Evolutionary conservation across 2,888 invertebrate species (phyloP).

Genomic region (Drosophila niveifrons): DNA sequence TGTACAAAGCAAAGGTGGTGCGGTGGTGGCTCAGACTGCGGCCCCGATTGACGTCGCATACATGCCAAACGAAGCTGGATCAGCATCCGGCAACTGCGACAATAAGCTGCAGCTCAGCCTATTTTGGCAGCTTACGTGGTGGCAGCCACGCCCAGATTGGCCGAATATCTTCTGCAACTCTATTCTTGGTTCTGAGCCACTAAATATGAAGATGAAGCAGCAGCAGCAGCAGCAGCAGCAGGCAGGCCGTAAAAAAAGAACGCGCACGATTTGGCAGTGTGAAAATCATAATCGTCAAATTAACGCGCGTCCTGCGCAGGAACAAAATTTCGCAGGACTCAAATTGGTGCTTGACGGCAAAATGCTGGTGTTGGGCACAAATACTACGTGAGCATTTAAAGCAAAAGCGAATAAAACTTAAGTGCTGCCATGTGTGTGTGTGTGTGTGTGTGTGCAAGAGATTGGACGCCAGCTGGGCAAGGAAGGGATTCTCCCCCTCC

Average conservation of each 20-base stretch:
- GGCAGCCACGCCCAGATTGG: constrained; percentile 18
- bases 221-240: background rate
- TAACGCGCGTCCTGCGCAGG: constrained; percentile 55
- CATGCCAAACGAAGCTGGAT: constrained; percentile 24
- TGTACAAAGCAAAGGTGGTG: constrained; percentile 24
- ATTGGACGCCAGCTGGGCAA: constrained; percentile 2
- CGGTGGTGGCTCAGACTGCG: background rate
- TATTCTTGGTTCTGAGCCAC: background rate
- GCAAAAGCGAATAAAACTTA: constrained; percentile 71
- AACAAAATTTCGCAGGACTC: constrained; percentile 60
- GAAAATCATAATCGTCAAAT: constrained; percentile 80
- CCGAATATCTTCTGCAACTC: background rate
- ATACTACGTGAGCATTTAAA: constrained; percentile 76
- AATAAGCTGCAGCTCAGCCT: constrained; percentile 51
- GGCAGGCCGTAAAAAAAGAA: constrained; percentile 28
- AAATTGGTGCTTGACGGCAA: constrained; percentile 57
- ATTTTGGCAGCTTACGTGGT: constrained; percentile 48
- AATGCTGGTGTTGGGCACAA: constrained; percentile 29
- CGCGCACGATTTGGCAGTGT: constrained; percentile 55
- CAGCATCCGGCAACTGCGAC: constrained; percentile 39
- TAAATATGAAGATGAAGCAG: constrained; percentile 1
- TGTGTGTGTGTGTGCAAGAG: constrained; percentile 21
- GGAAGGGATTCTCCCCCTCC: background rate
- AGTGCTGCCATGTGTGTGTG: constrained; percentile 61
- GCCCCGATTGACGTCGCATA: constrained; percentile 15